Base-by-base conservation (phyloP, 2,888 invertebrate species). In the Lydus trimaculatus region DNA sequence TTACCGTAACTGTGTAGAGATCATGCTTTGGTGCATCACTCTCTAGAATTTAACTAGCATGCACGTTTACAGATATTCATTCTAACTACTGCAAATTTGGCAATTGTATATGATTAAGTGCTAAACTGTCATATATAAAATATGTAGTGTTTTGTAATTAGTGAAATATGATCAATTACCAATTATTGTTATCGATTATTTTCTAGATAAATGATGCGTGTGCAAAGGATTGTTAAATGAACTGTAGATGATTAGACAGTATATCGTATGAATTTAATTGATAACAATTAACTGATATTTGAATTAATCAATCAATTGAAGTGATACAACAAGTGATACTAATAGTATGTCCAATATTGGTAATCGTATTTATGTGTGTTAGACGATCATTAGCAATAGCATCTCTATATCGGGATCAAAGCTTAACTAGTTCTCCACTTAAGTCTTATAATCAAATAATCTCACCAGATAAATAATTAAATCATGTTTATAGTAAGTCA, bases 241-340 rank as follows among this genome's bases (percentile, higher is more conserved):
- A 28, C 56, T 28, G 1, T 56, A 13, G 5, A 52, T 52, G 13
- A 52, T 52, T 23, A 52, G 13, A 52, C 13, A 20, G 52, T 52
- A 52, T 52, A 52, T 25, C 23, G 23, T 25, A 25, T 25, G 52
- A 11, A 23, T 52, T 52, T 52, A 56, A 25, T 56, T 56, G 56
- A 56, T 28, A 56, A 56, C 56, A 56, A 28, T 56, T 28, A 25
- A 28, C 56, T 28, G 25, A 64, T 61, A 64, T 64, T 64, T 64
- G 67, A 58, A 39, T 59, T 56, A 64, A 64, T 64, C 64, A 67
- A 64, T 67, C 67, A 67, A 36, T 64, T 61, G 33, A 39, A 31
- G 59, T 25, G 20, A 56, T 67, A 31, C 25, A 43, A 31, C 52
- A 67, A 60, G 65, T 23, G 39, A 66, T 63, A 66, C n/a, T 33